Evolutionary conservation across 2,888 invertebrate species (phyloP).

Genomic region (Trissolcus japonicus): DNA sequence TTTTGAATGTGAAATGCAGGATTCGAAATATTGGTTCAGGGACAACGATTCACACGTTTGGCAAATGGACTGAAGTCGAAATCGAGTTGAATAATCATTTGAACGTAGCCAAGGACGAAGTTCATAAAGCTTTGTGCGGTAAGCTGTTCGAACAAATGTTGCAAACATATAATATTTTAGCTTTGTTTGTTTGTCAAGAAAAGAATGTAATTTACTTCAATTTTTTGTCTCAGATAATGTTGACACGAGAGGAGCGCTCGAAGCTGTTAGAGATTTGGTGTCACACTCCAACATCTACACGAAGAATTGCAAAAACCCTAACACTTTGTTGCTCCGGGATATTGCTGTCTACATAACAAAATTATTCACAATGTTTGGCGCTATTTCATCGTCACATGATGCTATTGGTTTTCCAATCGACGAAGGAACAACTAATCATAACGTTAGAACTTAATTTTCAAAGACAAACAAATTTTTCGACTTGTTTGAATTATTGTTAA

Average conservation of each 20-base stretch:
- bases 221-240: conserved; percentile 84
- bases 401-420: conserved; percentile 86
- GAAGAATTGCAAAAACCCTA: conserved; percentile 80
- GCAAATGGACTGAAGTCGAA: conserved; percentile 85
- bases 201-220: no score
- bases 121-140: conserved; percentile 92
- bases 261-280: conserved; percentile 90
- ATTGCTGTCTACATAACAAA: conserved; percentile 91
- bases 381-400: conserved; percentile 81
- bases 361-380: conserved; percentile 87
- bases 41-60: conserved; percentile 80
- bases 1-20: conserved; percentile 91
- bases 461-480: background rate
- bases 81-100: conserved; percentile 83
- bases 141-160: conserved; percentile 61
- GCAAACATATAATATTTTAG: background rate
- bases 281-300: conserved; percentile 91
- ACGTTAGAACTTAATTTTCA: conserved; percentile 70
- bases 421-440: conserved; percentile 71
- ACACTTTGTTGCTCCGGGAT: conserved; percentile 84
- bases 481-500: background rate
- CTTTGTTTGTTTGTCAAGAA: background rate
- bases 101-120: conserved; percentile 80
- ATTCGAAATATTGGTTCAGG: conserved; percentile 76
- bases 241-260: conserved; percentile 92